Base-by-base conservation (phyloP, 2,113 vertebrate species). In the Tachysurus fulvidraco region DNA sequence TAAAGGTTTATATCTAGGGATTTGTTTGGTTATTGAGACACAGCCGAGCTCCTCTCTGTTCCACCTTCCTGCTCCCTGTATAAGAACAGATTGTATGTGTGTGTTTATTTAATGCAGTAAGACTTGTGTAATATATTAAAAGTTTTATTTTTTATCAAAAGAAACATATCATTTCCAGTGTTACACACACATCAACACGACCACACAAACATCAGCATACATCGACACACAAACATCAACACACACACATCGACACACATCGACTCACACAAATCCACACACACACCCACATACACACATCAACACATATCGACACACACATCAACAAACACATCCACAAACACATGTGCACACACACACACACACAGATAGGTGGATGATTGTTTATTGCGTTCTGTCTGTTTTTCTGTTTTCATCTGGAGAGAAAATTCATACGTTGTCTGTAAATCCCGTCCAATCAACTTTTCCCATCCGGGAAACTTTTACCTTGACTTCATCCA, bases 131-230 rank as follows among this genome's bases (percentile, higher is more conserved):
- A 60, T 28, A 77, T 64, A 73, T 79, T 73, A 46, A 62, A 62
- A 36, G 13, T 10, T 71, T 36, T 0, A 46, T 83, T 82, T 30
- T 84, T 69, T 76, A 62, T 87, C 30, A 78, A 81, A 83, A 69
- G 74, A 73, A 81, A 44, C 21, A 28, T 4, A 83, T 71, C 5
- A 59, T 16, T 65, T 76, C 84, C 86, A 88, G 84, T 86, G 74
- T 67, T 73, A 36, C 46, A 55, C 14, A 16, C 21, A 57, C 36
- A 50, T 50, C 46, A 50, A 79, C 46, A 54, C 21, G 2, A 36
- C 8, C 16, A 52, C 19, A 55, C 46, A 50, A 5, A 50, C 46
- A 50, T 50, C 46, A 50, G 59, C 50, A 65, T 62, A 86, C 55
- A 55, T 28, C 41, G 8, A 16, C 12, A 57, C 23, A 50, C 55